These are phyloP conservation scores for Panopea generosa DNA, from an alignment of 2,888 invertebrate species.

Conservation along the genomic window DNA sequence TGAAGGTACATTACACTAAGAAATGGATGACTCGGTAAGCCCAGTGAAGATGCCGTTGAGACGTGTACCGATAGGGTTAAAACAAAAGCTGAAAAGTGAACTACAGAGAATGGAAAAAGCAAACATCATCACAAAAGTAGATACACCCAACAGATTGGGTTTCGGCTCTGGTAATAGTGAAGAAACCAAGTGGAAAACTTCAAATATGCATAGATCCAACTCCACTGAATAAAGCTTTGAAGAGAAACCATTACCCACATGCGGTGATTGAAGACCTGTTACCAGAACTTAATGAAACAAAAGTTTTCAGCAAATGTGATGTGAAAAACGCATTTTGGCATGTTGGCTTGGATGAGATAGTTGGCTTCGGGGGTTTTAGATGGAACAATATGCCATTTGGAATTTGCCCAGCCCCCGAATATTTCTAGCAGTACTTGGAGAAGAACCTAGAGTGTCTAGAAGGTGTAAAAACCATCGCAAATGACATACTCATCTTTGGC, in stretches of 20 bases:
- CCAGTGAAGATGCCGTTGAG: conserved; percentile 45
- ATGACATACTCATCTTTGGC: conserved; percentile 60
- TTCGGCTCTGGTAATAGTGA: conserved; percentile 44
- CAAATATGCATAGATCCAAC: conserved; percentile 53
- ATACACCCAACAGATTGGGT: conserved; percentile 64
- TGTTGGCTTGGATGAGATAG: conserved; percentile 54
- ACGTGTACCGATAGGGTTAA: conserved; percentile 36
- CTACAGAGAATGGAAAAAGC: conserved; percentile 23
- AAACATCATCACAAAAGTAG: conserved; percentile 29
- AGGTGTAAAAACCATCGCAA: conserved; percentile 49
- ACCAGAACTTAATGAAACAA: conserved; percentile 19
- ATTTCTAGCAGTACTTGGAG: conserved; percentile 49
- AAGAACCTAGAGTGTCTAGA: conserved; percentile 43
- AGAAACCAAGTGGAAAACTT: conserved; percentile 28
- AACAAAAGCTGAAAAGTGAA: conserved; percentile 37
- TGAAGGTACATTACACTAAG: conserved; percentile 38
- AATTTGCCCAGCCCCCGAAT: conserved; percentile 57
- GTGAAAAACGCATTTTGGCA: conserved; percentile 61
- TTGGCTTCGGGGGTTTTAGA: conserved; percentile 59
- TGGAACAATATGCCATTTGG: conserved; percentile 64
- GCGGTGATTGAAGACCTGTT: conserved; percentile 21
- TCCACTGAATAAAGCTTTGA: conserved; percentile 41
- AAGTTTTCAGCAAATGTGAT: conserved; percentile 32
- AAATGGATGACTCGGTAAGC: conserved; percentile 28
- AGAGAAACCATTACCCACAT: conserved; percentile 26